These are phyloP conservation scores for Chrysogorgia sp. DNA, from an alignment of 92 coral and sea anemone species.

Conservation along the genomic window DNA sequence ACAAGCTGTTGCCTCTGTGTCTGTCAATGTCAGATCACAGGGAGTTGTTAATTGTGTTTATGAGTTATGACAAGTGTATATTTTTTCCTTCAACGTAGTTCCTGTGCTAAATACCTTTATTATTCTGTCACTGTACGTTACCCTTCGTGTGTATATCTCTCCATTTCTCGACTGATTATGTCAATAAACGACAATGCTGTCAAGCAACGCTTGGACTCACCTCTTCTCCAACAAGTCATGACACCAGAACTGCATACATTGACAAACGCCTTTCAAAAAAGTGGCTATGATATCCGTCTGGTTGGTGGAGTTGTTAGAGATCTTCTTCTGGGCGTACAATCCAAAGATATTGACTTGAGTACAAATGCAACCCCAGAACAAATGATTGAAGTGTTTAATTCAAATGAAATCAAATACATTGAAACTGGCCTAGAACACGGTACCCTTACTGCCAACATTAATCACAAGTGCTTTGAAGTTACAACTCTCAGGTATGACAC, in stretches of 20 bases:
- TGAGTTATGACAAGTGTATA: too few relatives aligned
- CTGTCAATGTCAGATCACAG: not conserved
- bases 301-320: conserved; percentile 99
- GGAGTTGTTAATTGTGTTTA: too few relatives aligned
- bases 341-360: conserved; percentile 89
- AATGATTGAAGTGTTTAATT: conserved; percentile 79
- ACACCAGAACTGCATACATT: conserved; percentile 78
- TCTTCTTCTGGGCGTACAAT: conserved; percentile 67
- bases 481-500: conserved; percentile 91
- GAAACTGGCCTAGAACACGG: conserved; percentile 98
- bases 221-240: conserved; percentile 68
- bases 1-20: too few relatives aligned
- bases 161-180: not conserved
- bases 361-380: conserved; percentile 92
- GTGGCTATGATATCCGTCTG: conserved; percentile 82
- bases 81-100: not conserved
- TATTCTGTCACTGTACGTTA: not conserved
- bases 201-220: conserved; percentile 50
- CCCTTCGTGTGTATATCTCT: not conserved
- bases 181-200: not conserved
- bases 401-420: conserved; percentile 72
- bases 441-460: conserved; percentile 85
- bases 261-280: conserved; percentile 64
- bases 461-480: conserved; percentile 77
- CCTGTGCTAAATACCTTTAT: not conserved